Conservation (phyloP, 30 jellyfish, hydroid and myxozoan species). For the Hydractinia echinata region DNA sequence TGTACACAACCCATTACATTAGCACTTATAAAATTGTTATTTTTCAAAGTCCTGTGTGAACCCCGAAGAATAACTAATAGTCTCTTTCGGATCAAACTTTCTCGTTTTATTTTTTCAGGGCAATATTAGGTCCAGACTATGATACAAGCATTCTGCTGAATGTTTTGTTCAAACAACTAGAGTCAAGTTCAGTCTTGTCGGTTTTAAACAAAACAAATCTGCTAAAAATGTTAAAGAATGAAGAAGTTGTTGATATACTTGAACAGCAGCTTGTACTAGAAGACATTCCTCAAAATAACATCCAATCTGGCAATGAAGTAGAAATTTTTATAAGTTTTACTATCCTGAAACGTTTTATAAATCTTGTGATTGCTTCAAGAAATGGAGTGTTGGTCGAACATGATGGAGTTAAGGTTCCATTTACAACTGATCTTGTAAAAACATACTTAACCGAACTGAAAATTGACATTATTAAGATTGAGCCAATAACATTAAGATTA, state of each 20-base stretch:
- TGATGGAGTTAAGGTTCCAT: background rate
- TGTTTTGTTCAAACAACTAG: constrained; percentile 48
- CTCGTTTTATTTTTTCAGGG: constrained; percentile 10
- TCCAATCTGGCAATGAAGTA: constrained; percentile 23
- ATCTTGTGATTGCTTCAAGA: constrained; percentile 12
- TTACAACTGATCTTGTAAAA: constrained; percentile 4
- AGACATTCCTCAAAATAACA: background rate
- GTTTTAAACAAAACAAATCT: constrained; percentile 53
- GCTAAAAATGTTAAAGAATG: constrained; percentile 23
- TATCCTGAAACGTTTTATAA: constrained; percentile 23
- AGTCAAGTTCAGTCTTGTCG: constrained; percentile 41
- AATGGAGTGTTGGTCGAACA: constrained; percentile 10
- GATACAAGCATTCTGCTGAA: constrained; percentile 3
- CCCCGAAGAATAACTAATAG: too few species aligned
- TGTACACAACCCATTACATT: too few species aligned
- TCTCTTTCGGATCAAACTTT: too few species aligned
- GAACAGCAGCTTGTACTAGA: constrained; percentile 33
- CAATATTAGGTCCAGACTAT: background rate
- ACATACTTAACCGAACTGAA: constrained; percentile 15
- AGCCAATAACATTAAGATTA: constrained; percentile 46
- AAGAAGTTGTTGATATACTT: constrained; percentile 47
- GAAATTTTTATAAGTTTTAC: constrained; percentile 41
- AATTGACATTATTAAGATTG: constrained; percentile 26
- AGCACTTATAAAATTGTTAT: too few species aligned
- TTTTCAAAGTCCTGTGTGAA: too few species aligned